Base-by-base conservation (phyloP, 2,888 invertebrate genomes). In the Conchocele bisecta region DNA sequence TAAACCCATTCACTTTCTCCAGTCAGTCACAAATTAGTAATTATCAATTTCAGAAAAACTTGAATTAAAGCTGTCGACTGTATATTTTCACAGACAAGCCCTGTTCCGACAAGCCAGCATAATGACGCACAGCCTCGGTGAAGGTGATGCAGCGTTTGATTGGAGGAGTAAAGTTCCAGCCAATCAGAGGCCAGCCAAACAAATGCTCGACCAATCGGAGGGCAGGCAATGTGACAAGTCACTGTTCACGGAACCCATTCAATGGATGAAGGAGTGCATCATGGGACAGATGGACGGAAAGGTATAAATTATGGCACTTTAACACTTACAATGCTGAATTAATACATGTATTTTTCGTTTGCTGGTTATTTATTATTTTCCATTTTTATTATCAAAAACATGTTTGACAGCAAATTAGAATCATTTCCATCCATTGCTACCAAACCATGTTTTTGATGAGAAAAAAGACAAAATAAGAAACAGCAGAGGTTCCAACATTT, bases 201-300 rank as follows among this genome's bases (percentile, higher is more conserved):
- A 63, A n/a, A 20, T 26, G 22, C 17, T 28, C 17, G 24, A 60
- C 28, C 53, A 46, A 59, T 29, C 35, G 37, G 9, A 35, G 17
- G 60, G 64, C 46, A 51, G 60, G 31, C 42, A 54, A 9, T 97
- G 97, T 89, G 93, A 93, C 3, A 94, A 94, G 84, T 96, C 95
- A 82, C 94, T 95, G 91, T 98, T 97, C 92, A 93, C 97, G 73
- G 97, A 97, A 92, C 98, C 98, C 0, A 93, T 97, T 87, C 93
- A 94, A 13, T 98, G 98, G 97, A 97, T 97, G 97, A 93, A 93
- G 54, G 93, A 94, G 84, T 94, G 95, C 48, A 92, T 93, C 41
- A 94, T 94, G 83, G 93, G 92, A 64, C 50, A 66, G 6, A 93
- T 94, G 15, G 94, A 95, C 86, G 97, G 97, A 39, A 97, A 97